Conservation (phyloP, 2,797 vertebrate genomes). For the Balearica regulorum region DNA sequence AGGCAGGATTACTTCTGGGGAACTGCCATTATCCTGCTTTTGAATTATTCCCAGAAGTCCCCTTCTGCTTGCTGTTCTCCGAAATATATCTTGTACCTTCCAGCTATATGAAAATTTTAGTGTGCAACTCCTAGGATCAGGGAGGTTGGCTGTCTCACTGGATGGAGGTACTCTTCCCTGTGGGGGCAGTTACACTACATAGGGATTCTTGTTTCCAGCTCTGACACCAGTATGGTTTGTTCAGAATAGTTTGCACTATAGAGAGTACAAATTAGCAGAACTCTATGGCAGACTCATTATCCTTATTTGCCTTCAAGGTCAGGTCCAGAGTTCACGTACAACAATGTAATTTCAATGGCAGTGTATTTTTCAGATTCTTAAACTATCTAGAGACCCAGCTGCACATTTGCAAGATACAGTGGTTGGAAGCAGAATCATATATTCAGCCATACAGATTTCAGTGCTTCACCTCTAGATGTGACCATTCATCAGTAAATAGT, state of each 20-base stretch:
- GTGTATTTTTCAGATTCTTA: neutral
- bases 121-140: no score
- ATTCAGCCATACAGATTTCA: neutral
- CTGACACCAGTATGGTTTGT: neutral
- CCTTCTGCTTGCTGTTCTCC: neutral
- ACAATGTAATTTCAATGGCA: neutral
- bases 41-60: neutral
- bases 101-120: neutral
- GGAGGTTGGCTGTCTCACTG: neutral
- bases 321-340: neutral
- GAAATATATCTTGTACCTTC: neutral
- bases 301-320: neutral
- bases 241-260: neutral
- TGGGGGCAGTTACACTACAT: rapidly evolving
- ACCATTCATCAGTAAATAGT: neutral
- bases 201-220: neutral
- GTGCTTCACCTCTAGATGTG: neutral
- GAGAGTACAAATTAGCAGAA: neutral
- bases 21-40: neutral
- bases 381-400: neutral
- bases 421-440: neutral
- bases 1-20: neutral
- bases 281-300: neutral
- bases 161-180: neutral
- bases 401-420: neutral